Base-by-base conservation (phyloP, 30 jellyfish, hydroid and myxozoan genomes). In the Pelagia noctiluca region DNA sequence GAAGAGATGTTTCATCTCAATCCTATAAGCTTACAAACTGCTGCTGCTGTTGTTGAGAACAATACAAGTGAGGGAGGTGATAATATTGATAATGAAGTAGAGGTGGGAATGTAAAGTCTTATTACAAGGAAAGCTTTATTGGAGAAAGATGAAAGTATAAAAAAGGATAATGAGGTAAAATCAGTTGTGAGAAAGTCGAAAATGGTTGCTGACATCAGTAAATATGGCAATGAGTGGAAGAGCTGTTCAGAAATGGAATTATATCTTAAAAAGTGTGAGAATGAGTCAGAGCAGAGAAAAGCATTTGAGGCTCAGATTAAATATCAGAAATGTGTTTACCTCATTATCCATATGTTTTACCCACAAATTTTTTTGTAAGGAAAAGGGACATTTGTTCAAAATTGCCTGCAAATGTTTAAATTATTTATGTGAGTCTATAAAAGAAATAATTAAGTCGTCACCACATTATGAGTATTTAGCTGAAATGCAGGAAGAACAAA, bases 91-190 rank as follows among this genome's bases (percentile, higher is more conserved):
- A 35, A 46, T 5, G 21, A 36, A 18, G 31, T 22, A 16, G 60
- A 26, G 18, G 31, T n/a, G 31, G 26, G 25, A 26, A 65, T 22
- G 65, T 29, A 65, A 11, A 8, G 31, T 65, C 12, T 65, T 29
- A 32, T 32, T 22, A 61, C 78, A 26, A 65, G 67, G 78, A 65
- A 65, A 34, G 78, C 52, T 23, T 16, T 65, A 13, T 22, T 34
- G 12, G 34, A 28, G 31, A 29, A 32, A 16, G 18, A 34, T 4
- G 62, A 65, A 32, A 24, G 25, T 35, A 73, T 30, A 70, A 32
- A 46, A 21, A 37, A 70, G 18, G 83, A n/a, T 35, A 23, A 37
- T 10, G 83, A 70, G 21, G 37, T 7, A 35, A 21, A 46, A 73
- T 16, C 75, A 70, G 75, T 37, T 37, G 83, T 21, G 74, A 70